Evolutionary conservation across 2,113 vertebrate genomes (phyloP).

Genomic region (Gallinago jamesoni): DNA sequence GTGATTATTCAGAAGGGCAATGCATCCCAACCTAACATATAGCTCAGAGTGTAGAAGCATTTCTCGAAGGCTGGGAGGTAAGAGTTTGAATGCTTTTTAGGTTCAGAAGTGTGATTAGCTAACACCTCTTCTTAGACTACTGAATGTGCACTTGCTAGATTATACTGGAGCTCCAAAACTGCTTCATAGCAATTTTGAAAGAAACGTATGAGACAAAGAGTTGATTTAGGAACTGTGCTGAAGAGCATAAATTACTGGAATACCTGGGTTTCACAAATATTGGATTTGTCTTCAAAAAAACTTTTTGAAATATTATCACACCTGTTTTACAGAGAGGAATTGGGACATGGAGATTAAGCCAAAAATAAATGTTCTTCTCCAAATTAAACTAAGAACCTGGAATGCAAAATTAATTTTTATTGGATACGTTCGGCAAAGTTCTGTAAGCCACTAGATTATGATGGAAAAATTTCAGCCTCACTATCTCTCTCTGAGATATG

Average conservation of each 20-base stretch:
- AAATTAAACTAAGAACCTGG: background rate
- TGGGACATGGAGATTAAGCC: background rate
- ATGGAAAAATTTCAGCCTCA: background rate
- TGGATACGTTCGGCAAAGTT: background rate
- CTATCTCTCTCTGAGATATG: background rate
- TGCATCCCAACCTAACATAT: background rate
- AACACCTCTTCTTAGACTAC: background rate
- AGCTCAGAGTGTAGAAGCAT: background rate
- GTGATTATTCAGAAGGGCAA: background rate
- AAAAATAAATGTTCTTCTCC: background rate
- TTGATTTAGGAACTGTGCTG: background rate
- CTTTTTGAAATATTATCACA: background rate
- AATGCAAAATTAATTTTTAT: slow-evolving; percentile 36
- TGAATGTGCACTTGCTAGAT: background rate
- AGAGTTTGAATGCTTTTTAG: background rate
- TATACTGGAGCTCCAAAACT: background rate
- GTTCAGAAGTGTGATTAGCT: background rate
- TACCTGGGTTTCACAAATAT: background rate
- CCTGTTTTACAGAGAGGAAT: background rate
- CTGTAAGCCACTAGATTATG: background rate
- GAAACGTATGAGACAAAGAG: background rate
- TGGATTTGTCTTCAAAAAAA: background rate
- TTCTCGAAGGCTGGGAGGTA: background rate
- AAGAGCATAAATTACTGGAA: background rate
- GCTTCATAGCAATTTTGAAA: background rate